Percentiles rank a stretch among this genome's conserved stretches.
These are phyloP conservation scores for Tachuris rubrigastra DNA, from an alignment of 2,113 vertebrate genomes.

Conservation along the genomic window DNA sequence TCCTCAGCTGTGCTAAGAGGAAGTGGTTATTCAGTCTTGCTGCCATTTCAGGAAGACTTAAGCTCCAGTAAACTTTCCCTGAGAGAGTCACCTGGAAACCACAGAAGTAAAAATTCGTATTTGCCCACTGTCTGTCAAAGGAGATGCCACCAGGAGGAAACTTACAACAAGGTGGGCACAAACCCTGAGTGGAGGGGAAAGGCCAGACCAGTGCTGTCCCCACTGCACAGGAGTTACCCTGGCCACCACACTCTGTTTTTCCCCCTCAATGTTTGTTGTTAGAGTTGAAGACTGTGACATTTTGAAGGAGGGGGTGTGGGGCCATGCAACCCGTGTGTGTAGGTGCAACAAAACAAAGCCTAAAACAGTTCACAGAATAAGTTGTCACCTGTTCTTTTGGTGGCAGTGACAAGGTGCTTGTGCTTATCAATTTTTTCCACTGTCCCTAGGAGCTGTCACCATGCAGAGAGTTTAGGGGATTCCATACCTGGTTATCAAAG, in stretches of 20 bases:
- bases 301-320: background rate
- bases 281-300: conserved; percentile 11
- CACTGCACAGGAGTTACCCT: background rate
- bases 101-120: background rate
- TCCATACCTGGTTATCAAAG: conserved; percentile 24
- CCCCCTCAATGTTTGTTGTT: background rate
- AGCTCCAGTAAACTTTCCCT: conserved; percentile 62
- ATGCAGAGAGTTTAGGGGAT: conserved; percentile 16
- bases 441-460: background rate
- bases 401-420: background rate
- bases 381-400: background rate
- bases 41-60: conserved; percentile 46
- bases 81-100: conserved; percentile 55
- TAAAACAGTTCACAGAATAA: background rate
- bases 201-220: background rate
- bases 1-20: conserved; percentile 43
- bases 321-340: background rate
- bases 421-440: conserved; percentile 35
- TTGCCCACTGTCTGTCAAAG: background rate
- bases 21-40: conserved; percentile 38
- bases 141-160: background rate
- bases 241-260: background rate
- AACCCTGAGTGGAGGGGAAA: background rate
- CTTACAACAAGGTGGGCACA: background rate
- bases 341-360: conserved; percentile 23